Percentiles rank a stretch among this genome's conserved stretches.
Evolutionary conservation across 2,888 invertebrate species (phyloP).

Genomic region (Lasius platythorax): DNA sequence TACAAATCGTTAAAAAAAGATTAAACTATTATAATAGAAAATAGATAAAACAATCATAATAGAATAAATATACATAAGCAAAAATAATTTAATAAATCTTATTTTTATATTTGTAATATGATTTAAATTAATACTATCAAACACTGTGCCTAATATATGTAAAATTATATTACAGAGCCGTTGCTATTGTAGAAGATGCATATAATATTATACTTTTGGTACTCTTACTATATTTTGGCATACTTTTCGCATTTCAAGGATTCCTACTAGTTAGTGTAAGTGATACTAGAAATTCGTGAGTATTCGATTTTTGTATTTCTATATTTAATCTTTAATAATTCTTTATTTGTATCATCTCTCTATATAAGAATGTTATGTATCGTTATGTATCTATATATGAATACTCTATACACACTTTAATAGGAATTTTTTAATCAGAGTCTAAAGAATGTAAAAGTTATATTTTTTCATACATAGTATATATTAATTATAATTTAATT

Average conservation of each 20-base stretch:
- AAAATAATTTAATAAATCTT: no score
- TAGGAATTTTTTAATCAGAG: background rate
- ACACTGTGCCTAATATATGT: background rate
- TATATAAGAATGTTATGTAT: background rate
- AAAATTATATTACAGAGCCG: background rate
- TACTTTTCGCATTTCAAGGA: background rate
- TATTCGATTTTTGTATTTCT: no score
- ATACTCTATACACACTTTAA: no score
- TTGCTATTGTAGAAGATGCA: slow-evolving; percentile 26
- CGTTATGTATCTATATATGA: background rate
- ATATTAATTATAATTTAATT: background rate
- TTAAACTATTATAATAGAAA: no score
- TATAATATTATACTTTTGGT: slow-evolving; percentile 17
- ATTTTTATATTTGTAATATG: background rate
- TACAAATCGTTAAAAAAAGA: no score
- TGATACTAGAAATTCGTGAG: background rate
- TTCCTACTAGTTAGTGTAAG: slow-evolving; percentile 13
- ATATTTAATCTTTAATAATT: background rate
- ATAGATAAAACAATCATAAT: no score
- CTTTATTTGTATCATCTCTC: background rate
- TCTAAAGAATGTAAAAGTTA: background rate
- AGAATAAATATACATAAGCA: background rate
- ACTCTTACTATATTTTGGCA: background rate
- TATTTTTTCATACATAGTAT: background rate
- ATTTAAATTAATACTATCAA: background rate